Conservation (phyloP, 2,113 vertebrate genomes). For the Picathartes gymnocephalus region DNA sequence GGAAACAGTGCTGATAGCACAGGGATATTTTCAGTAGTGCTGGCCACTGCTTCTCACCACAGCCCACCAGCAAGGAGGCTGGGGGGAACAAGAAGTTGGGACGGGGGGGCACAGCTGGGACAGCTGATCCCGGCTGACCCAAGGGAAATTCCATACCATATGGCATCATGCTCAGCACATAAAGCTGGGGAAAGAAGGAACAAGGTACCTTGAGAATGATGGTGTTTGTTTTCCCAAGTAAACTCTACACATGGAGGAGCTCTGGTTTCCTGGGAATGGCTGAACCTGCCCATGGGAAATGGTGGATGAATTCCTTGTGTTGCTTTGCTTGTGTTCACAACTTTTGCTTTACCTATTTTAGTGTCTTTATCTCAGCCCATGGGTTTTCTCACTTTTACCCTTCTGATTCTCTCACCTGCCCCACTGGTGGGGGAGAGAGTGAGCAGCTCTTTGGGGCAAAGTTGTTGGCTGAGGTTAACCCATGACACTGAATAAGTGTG, state of each 20-base stretch:
- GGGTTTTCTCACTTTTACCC: neutral
- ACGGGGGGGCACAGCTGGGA: neutral
- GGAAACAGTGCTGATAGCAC: neutral
- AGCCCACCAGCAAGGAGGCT: neutral
- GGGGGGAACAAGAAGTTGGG: neutral
- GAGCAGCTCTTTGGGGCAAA: neutral
- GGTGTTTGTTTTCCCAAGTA: neutral
- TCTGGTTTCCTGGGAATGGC: neutral
- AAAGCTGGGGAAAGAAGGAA: neutral
- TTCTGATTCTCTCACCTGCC: neutral
- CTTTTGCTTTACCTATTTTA: neutral
- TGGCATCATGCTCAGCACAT: neutral
- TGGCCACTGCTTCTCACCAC: neutral
- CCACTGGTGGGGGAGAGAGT: neutral
- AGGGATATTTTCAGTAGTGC: neutral
- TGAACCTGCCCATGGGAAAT: neutral
- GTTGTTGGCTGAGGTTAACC: neutral
- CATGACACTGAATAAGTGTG: neutral
- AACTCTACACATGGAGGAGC: neutral
- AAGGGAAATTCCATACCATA: neutral
- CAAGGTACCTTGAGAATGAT: rapidly evolving
- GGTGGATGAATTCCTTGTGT: neutral
- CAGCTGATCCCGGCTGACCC: neutral
- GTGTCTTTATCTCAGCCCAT: neutral
- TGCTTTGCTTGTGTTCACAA: neutral